Base-by-base conservation (phyloP, 2,797 vertebrate genomes). In the Apodemus agrarius region DNA sequence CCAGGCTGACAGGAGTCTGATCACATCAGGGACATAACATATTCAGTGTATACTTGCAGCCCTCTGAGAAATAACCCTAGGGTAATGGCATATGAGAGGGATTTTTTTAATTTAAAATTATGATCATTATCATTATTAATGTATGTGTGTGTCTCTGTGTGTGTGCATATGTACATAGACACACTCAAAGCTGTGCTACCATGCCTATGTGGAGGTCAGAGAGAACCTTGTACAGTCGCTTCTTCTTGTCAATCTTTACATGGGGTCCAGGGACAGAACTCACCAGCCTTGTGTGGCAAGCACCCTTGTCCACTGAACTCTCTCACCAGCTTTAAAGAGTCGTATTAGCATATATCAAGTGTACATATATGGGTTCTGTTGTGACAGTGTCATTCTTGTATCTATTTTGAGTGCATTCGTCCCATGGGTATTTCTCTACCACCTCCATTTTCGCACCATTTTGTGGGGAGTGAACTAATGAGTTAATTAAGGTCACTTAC, bases 61-160 rank as follows among this genome's bases (percentile, higher is more conserved):
- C 61, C 75, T 72, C 63, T 78, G 75, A 97, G 96, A 81, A 85
- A 43, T 49, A 61, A 46, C n/a, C 78, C 7, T 46, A 89, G 54
- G 31, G 80, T 34, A 37, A 84, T 21, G n/a, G 22, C 54, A 43
- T 34, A 29, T 31, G n/a, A 6, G 49, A 49, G 49, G 78, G 65
- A 78, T 91, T 85, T 16, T 85, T 75, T 21, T 6, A 54, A n/a
- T 40, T 37, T 54, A 57, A 29, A 26, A 37, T 86, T 24, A 69
- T 21, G 16, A 69, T 37, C 16, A n/a, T 69, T n/a, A n/a, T 37
- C 8, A 21, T 72, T 37, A n/a, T 49, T 22, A 49, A 13, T 83
- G 0, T 31, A 8, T 43, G n/a, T 29, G n/a, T 80, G 1, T 57
- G 34, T 37, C 54, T 82, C 57, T 54, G 49, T n/a, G 9, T 79